Percentiles rank a stretch among this genome's conserved stretches.
phyloP scores from a whole-genome alignment of 2,888 invertebrate species.

The Synergus gifuensis region DNA sequence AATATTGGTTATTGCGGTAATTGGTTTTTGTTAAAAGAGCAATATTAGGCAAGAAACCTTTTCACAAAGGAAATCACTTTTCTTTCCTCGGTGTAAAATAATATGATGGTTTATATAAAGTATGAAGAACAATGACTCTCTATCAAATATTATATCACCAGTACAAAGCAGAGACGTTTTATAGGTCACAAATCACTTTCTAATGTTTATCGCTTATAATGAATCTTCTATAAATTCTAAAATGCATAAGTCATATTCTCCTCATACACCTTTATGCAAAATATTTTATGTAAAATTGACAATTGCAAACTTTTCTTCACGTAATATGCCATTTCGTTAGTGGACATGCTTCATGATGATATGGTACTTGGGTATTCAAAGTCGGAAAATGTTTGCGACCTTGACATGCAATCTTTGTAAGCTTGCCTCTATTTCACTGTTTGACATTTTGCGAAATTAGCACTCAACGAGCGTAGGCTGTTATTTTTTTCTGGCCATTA shows the following conservation, averaged over 20 bases:
- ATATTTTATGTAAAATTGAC: not conserved
- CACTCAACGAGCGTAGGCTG: constrained; percentile 36
- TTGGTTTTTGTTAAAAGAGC: not conserved
- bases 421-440: constrained; percentile 47
- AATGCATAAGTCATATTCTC: not conserved
- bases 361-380: constrained; percentile 62
- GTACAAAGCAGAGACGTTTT: not conserved
- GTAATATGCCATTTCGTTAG: not conserved
- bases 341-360: not conserved
- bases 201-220: not conserved
- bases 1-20: not conserved
- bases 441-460: constrained; percentile 35
- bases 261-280: not conserved
- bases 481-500: constrained; percentile 39
- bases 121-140: not conserved
- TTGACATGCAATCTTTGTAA: constrained; percentile 64
- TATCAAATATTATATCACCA: no score
- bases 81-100: not conserved
- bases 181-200: not conserved
- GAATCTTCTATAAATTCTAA: not conserved
- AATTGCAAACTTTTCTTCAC: not conserved
- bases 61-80: not conserved
- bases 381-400: constrained; percentile 70
- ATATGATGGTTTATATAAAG: not conserved
- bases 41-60: constrained; percentile 21